A percentile compares a stretch with the other conserved stretches of the same genome.
Evolutionary conservation across 2,797 vertebrate species (phyloP).

Genomic region (Hypotaenidia okinawae): DNA sequence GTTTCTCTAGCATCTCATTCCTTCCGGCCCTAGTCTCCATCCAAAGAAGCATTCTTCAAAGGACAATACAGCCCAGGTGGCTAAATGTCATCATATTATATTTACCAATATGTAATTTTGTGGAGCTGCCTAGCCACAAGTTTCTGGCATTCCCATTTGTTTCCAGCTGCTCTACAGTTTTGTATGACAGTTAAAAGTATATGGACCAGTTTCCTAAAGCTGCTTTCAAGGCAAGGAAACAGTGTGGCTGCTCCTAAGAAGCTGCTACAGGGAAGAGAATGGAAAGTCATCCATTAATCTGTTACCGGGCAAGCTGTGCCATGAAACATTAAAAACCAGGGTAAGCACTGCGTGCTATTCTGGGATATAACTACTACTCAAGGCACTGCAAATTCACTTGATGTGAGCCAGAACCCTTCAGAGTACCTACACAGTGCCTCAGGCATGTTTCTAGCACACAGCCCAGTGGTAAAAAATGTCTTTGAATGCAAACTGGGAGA

Average conservation of each 20-base stretch:
- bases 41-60: constrained; percentile 42
- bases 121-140: neutral
- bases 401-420: neutral
- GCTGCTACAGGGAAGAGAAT: neutral
- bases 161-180: constrained; percentile 10
- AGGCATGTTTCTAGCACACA: neutral
- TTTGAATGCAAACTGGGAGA: neutral
- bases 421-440: neutral
- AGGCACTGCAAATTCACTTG: neutral
- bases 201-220: neutral
- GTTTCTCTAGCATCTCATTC: constrained; percentile 4
- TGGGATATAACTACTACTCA: neutral
- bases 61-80: neutral
- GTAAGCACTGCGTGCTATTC: neutral
- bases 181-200: neutral
- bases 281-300: neutral
- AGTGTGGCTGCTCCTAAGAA: neutral
- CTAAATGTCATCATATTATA: neutral
- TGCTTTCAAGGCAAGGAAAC: neutral
- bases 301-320: neutral
- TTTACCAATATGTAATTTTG: constrained; percentile 29
- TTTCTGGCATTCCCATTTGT: neutral
- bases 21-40: constrained; percentile 14
- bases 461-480: neutral
- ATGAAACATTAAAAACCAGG: neutral